These are phyloP conservation scores for Syrista parreyssii DNA, from an alignment of 2,888 invertebrate species.

Conservation along the genomic window DNA sequence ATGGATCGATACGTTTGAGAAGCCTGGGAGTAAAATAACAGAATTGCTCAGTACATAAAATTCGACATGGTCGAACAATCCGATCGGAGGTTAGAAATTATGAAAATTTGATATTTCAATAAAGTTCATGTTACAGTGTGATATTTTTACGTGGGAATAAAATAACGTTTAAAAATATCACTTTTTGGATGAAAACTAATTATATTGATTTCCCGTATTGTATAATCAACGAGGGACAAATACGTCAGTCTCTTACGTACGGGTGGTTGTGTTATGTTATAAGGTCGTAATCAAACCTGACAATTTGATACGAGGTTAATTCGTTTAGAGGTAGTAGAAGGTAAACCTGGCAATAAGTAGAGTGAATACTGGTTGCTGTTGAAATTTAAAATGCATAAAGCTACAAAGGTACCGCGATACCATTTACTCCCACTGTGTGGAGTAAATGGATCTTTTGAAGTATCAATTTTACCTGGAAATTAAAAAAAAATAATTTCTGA, in stretches of 20 bases:
- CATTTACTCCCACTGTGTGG: neutral
- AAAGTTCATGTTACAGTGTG: neutral
- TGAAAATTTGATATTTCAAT: neutral
- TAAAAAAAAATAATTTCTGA: neutral
- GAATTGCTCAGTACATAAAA: neutral
- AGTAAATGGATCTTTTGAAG: neutral
- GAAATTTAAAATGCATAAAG: neutral
- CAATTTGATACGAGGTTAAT: no score
- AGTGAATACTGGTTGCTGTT: neutral
- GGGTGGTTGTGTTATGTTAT: neutral
- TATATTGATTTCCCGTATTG: neutral
- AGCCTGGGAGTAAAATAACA: neutral
- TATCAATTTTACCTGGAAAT: neutral
- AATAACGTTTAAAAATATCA: neutral
- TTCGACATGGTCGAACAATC: neutral
- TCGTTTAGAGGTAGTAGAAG: no score
- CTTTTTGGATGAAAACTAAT: neutral
- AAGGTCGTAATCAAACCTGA: neutral
- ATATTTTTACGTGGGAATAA: neutral
- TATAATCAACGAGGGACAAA: neutral
- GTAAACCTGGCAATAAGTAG: no score
- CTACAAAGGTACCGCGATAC: neutral
- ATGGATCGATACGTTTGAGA: no score
- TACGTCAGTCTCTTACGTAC: neutral
- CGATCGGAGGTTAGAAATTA: no score